phyloP scores from a whole-genome alignment of 1,140 invertebrate species.

The Drosophila kepulauana region DNA sequence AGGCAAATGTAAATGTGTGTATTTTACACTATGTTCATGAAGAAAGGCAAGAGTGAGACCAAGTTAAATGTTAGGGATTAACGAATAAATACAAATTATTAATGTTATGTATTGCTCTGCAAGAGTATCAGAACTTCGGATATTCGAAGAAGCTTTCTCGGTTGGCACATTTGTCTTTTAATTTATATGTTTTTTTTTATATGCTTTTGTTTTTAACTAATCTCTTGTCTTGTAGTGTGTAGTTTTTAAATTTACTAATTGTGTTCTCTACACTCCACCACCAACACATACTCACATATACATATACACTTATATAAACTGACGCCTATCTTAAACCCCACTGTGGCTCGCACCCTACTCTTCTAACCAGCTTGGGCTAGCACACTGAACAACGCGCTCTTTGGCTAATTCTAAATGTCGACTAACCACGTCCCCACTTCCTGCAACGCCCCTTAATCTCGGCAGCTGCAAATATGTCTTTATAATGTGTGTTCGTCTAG shows the following conservation, averaged over 20 bases:
- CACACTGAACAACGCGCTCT: not conserved
- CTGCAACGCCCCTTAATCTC: not conserved
- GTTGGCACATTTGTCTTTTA: conserved; percentile 25
- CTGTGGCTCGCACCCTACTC: conserved; percentile 6
- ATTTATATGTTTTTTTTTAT: conserved; percentile 3
- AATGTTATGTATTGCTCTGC: conserved; percentile 27
- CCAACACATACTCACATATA: conserved; percentile 25
- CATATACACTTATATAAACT: not conserved
- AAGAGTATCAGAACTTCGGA: conserved; percentile 39
- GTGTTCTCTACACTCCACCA: conserved; percentile 13
- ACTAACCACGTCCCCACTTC: not conserved
- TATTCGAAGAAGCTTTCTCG: conserved; percentile 29
- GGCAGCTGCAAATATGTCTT: not conserved
- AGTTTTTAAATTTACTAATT: conserved; percentile 38
- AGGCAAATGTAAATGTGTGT: no score
- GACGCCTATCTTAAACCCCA: conserved; percentile 14
- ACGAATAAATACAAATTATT: not conserved
- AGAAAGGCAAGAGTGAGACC: no score
- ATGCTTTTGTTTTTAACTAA: conserved; percentile 34
- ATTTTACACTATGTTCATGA: no score
- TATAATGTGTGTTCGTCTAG: not conserved
- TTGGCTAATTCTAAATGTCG: not conserved
- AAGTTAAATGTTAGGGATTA: not conserved
- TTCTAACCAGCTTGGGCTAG: conserved; percentile 10
- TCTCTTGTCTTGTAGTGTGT: conserved; percentile 5